phyloP scores from a whole-genome alignment of 2,113 vertebrate genomes.

The Neogobius melanostomus region DNA sequence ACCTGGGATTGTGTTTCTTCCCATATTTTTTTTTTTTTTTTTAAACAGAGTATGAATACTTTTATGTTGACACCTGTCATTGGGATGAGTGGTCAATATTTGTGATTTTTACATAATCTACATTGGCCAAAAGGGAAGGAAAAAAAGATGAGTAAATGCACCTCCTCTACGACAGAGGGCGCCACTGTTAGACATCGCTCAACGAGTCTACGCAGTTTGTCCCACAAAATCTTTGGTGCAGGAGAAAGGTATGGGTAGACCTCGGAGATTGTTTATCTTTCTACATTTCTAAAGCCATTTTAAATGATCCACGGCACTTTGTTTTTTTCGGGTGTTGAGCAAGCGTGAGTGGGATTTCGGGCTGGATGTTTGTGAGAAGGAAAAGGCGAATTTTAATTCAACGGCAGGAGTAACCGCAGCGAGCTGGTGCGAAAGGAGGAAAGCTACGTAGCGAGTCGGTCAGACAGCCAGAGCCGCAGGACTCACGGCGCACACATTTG shows the following conservation, averaged over 20 bases:
- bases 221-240: constrained; percentile 59
- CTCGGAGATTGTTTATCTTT: constrained; percentile 27
- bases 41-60: too few species aligned
- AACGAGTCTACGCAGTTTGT: constrained; percentile 47
- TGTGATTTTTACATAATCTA: background rate
- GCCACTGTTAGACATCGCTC: constrained; percentile 19
- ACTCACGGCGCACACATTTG: constrained; percentile 59
- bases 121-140: background rate
- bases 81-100: too few species aligned
- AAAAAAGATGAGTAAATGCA: background rate
- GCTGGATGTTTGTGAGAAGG: constrained; percentile 23
- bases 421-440: constrained; percentile 33
- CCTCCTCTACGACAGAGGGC: constrained; percentile 62
- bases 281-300: background rate
- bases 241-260: constrained; percentile 27
- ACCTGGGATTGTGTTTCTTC: too few species aligned
- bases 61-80: too few species aligned
- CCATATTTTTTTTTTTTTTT: too few species aligned
- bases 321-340: background rate
- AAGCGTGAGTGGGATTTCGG: background rate
- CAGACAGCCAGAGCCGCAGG: constrained; percentile 43
- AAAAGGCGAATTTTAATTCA: constrained; percentile 31
- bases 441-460: constrained; percentile 42
- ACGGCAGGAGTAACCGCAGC: constrained; percentile 26
- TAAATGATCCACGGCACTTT: background rate